Base-by-base conservation (phyloP, 2,888 invertebrate species). In the Cepaea hortensis region DNA sequence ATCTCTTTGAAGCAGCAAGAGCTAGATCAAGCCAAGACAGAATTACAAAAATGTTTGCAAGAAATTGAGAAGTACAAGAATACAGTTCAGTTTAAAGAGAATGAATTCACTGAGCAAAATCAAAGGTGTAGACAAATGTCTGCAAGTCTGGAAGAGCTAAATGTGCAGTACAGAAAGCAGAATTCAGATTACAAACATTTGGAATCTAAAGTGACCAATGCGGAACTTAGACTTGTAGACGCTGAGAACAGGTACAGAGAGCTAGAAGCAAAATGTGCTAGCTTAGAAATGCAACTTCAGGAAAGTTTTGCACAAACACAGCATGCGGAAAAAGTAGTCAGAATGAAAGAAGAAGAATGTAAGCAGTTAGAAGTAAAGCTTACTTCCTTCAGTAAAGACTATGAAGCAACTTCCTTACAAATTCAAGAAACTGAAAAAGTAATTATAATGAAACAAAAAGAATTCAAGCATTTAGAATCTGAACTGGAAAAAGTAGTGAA, bases 221-320 rank as follows among this genome's bases (percentile, higher is more conserved):
- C 68, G 4, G 65, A 87, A 81, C 80, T 80, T 6, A 84, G 65
- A 77, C 84, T 87, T 62, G 62, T 65, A 70, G 81, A 87, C 35
- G 87, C 84, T 80, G 87, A 87, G 84, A 84, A 87, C 70, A 80
- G 84, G 50, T 80, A 81, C 80, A 68, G 84, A 61, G 84, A 87
- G 70, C 72, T 87, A 65, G 87, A 87, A 65, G 84, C 84, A 35
- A 79, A 75, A 62, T 73, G 80, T 75, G 84, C 81, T 46, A 87
- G 87, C 46, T 68, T 87, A 23, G 87, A 87, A 48, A 61, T 86
- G 83, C 82, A 83, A 48, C 83, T 86, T n/a, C 70, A 82, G 55
- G 86, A 86, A 46, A 82, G 83, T 68, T 86, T 83, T 83, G 80
- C 84, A n/a, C 65, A 62, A 3, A 48, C 80, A 35, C 84, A 87